A percentile compares a stretch with the other conserved stretches of the same genome.
Evolutionary conservation across 1,140 invertebrate species (phyloP).

Genomic region (Metopolophium dirhodum): DNA sequence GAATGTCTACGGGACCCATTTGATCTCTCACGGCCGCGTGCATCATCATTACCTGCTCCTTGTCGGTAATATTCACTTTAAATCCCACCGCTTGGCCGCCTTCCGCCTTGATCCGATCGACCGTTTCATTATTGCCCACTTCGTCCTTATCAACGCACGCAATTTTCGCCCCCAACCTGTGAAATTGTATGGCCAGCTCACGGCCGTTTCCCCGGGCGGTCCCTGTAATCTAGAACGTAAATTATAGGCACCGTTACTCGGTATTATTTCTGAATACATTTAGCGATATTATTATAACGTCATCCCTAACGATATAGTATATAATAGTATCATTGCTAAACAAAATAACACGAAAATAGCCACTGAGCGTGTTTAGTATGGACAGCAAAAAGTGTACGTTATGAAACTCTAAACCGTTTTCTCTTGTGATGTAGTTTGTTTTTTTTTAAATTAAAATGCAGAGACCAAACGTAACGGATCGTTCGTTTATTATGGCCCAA

Average conservation of each 20-base stretch:
- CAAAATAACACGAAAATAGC: background rate
- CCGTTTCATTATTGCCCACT: slow-evolving; percentile 71
- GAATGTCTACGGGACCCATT: slow-evolving; percentile 44
- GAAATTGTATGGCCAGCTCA: slow-evolving; percentile 80
- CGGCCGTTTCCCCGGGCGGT: slow-evolving; percentile 90
- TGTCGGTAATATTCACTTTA: slow-evolving; percentile 64
- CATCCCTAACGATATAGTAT: background rate
- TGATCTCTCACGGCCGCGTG: background rate
- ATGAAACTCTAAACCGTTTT: background rate
- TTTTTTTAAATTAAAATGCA: too few relatives aligned
- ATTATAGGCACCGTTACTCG: background rate
- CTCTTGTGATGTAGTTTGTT: too few relatives aligned
- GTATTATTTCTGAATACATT: slow-evolving; percentile 9
- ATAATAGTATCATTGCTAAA: background rate
- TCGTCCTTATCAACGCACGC: slow-evolving; percentile 89
- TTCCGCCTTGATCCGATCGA: slow-evolving; percentile 66
- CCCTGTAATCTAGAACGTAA: slow-evolving; percentile 74
- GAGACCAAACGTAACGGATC: too few relatives aligned
- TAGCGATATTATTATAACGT: background rate
- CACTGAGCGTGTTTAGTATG: background rate
- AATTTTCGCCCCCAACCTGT: slow-evolving; percentile 76
- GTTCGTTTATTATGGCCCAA: too few relatives aligned
- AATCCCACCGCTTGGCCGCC: slow-evolving; percentile 66
- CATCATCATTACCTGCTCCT: slow-evolving; percentile 36
- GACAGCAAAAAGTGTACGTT: background rate